phyloP scores from a whole-genome alignment of 2,888 invertebrate genomes.

The Rhagonycha fulva region DNA sequence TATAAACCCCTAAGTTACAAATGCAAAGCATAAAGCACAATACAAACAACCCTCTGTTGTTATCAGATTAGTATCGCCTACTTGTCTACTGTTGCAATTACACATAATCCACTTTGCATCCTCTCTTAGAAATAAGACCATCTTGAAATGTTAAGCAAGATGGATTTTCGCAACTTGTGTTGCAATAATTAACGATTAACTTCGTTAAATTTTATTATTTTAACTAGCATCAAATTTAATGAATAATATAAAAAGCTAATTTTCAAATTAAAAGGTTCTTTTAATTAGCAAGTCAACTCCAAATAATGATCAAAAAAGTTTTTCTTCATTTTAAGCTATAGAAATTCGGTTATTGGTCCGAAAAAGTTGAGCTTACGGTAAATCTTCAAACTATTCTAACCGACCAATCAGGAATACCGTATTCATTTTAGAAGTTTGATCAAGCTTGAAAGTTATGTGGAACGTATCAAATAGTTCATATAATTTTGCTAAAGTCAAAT shows the following conservation, averaged over 20 bases:
- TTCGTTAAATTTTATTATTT: not conserved
- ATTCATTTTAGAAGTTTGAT: too few species aligned
- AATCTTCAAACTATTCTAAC: too few species aligned
- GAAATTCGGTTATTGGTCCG: too few species aligned
- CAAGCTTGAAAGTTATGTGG: too few species aligned
- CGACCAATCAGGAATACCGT: too few species aligned
- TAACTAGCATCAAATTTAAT: not conserved
- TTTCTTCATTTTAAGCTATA: too few species aligned
- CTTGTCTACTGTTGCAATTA: not conserved
- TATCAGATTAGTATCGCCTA: conserved; percentile 12
- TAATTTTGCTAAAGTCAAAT: too few species aligned
- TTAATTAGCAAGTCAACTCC: too few species aligned
- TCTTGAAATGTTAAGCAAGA: not conserved
- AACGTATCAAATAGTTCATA: too few species aligned
- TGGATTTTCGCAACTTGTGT: not conserved
- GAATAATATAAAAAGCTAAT: not conserved
- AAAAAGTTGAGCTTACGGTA: too few species aligned
- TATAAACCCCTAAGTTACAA: conserved; percentile 20
- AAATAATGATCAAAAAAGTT: too few species aligned
- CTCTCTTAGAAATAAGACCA: not conserved
- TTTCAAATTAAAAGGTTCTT: too few species aligned
- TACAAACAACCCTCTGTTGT: conserved; percentile 20
- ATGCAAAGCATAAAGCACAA: conserved; percentile 22
- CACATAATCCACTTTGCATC: not conserved
- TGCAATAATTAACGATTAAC: not conserved